Conservation (phyloP, 2,113 vertebrate genomes). For the Catharus minimus region DNA sequence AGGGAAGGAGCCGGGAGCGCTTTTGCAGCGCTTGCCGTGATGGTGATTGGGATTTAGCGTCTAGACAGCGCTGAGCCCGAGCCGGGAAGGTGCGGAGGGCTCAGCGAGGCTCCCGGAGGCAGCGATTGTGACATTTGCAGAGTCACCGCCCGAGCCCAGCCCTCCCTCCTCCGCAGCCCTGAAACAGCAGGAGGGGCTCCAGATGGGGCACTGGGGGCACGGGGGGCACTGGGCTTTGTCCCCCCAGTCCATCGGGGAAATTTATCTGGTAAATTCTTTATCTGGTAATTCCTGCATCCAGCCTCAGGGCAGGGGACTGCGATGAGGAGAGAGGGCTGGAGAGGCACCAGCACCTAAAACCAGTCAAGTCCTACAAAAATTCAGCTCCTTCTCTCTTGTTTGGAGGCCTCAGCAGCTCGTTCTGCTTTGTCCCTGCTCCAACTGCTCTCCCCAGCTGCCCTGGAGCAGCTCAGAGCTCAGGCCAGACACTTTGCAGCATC, state of each 20-base stretch:
- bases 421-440: neutral
- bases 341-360: neutral
- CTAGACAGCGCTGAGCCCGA: neutral
- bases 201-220: neutral
- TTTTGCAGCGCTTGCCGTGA: neutral
- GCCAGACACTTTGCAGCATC: rapidly evolving
- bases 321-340: neutral
- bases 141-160: neutral
- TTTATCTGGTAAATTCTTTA: neutral
- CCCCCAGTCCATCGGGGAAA: neutral
- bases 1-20: neutral
- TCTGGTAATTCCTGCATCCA: neutral
- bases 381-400: neutral
- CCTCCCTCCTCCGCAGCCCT: neutral
- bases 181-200: neutral
- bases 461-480: neutral
- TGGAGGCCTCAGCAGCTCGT: neutral
- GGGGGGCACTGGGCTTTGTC: neutral
- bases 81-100: neutral
- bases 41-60: neutral
- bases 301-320: rapidly evolving
- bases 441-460: neutral
- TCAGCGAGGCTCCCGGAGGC: neutral
- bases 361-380: neutral
- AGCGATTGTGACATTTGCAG: slow-evolving; percentile 20